A percentile compares a stretch with the other conserved stretches of the same genome.
Evolutionary conservation across 1,140 invertebrate genomes (phyloP).

Genomic region (Lepidostoma basale): DNA sequence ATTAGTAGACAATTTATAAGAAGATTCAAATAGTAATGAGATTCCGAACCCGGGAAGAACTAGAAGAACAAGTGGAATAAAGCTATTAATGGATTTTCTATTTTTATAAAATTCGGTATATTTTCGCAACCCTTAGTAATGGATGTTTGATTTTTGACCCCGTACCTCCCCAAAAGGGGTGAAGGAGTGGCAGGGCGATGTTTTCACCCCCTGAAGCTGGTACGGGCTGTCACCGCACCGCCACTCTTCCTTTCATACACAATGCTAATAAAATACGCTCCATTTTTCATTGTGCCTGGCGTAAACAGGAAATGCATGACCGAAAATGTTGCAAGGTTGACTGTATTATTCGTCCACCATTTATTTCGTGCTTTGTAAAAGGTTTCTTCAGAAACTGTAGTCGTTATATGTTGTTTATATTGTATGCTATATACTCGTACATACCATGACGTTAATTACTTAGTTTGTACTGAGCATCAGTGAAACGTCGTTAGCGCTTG

Average conservation of each 20-base stretch:
- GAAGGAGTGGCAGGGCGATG: not conserved
- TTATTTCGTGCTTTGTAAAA: slow-evolving; percentile 4
- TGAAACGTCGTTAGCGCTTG: too few species aligned
- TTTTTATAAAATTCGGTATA: not conserved
- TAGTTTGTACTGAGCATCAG: too few species aligned
- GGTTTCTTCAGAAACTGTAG: too few species aligned
- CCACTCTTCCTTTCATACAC: slow-evolving; percentile 34
- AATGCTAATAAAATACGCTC: slow-evolving; percentile 27
- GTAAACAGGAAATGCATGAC: slow-evolving; percentile 31
- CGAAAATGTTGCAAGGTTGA: slow-evolving; percentile 19
- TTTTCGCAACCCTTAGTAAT: slow-evolving; percentile 4
- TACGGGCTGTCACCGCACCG: slow-evolving; percentile 23
- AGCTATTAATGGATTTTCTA: not conserved
- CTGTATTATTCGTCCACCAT: slow-evolving; percentile 6
- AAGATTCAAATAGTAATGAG: too few species aligned
- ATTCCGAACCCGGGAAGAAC: too few species aligned
- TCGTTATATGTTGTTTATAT: too few species aligned
- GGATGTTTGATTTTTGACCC: slow-evolving; percentile 31
- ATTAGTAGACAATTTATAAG: too few species aligned
- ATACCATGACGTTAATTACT: too few species aligned
- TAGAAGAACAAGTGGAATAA: too few species aligned
- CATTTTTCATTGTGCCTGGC: slow-evolving; percentile 25
- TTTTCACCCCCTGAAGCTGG: slow-evolving; percentile 7
- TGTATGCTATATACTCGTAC: too few species aligned
- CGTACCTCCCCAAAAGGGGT: not conserved